phyloP scores from a whole-genome alignment of 2,113 vertebrate genomes.

The Thamnaconus septentrionalis region DNA sequence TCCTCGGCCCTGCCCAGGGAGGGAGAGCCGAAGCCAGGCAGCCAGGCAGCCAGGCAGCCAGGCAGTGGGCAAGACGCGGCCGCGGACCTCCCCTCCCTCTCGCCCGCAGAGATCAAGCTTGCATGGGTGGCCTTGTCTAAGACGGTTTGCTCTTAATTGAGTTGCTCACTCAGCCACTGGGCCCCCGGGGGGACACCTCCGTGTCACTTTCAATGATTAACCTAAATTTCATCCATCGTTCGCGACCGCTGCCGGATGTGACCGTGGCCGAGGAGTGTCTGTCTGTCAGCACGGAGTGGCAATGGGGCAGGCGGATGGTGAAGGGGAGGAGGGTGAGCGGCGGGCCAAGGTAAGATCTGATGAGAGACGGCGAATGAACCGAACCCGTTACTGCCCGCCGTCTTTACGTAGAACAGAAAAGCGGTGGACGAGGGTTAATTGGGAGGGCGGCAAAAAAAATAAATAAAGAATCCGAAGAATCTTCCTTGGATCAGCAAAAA shows the following conservation, averaged over 20 bases:
- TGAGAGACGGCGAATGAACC: conserved; percentile 47
- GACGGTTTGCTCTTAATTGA: conserved; percentile 77
- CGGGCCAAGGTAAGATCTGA: conserved; percentile 48
- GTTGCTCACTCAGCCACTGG: conserved; percentile 76
- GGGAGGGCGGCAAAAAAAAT: conserved; percentile 6
- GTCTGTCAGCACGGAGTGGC: conserved; percentile 55
- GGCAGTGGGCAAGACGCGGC: conserved; percentile 12
- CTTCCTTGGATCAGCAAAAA: conserved; percentile 65
- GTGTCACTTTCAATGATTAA: conserved; percentile 79
- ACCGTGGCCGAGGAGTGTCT: conserved; percentile 59
- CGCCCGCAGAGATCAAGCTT: conserved; percentile 52
- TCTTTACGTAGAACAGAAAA: conserved; percentile 50
- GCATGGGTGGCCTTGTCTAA: conserved; percentile 68
- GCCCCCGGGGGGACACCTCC: conserved; percentile 66
- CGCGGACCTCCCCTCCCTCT: conserved; percentile 43
- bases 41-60: too few relatives aligned
- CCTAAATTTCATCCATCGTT: conserved; percentile 71
- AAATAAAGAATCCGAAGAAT: conserved; percentile 51
- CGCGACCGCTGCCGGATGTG: conserved; percentile 70
- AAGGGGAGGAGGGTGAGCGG: conserved; percentile 21
- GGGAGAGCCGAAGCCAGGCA: not conserved
- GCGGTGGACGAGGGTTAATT: conserved; percentile 48
- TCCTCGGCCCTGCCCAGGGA: conserved; percentile 55
- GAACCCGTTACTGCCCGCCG: conserved; percentile 35
- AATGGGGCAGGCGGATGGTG: conserved; percentile 1